Percentiles rank a stretch among this genome's conserved stretches.
phyloP scores from a whole-genome alignment of 2,113 vertebrate genomes.

The Rynchops niger region DNA sequence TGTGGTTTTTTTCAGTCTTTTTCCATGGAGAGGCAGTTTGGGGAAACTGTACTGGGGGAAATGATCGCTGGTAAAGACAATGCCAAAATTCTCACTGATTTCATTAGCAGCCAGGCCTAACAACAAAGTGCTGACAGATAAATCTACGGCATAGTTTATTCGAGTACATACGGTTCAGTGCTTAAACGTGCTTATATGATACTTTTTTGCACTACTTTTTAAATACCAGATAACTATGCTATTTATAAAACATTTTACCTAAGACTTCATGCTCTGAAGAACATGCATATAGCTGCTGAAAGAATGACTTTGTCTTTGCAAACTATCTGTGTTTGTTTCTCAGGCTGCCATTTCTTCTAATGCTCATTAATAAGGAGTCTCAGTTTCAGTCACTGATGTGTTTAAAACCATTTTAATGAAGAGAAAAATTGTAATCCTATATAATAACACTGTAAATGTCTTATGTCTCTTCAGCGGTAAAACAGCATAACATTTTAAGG shows the following conservation, averaged over 20 bases:
- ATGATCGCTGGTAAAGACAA: neutral
- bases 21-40: neutral
- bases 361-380: conserved; percentile 60
- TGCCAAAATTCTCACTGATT: neutral
- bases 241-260: neutral
- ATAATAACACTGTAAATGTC: conserved; percentile 60
- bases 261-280: neutral
- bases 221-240: neutral
- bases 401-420: conserved; percentile 72
- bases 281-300: neutral
- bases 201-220: conserved; percentile 22
- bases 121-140: neutral
- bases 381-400: conserved; percentile 45
- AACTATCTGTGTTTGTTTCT: conserved; percentile 33
- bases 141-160: neutral
- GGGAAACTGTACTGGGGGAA: neutral
- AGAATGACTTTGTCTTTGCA: neutral
- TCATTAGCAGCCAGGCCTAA: neutral
- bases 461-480: conserved; percentile 67
- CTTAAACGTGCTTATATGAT: neutral
- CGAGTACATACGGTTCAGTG: neutral
- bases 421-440: conserved; percentile 64
- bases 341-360: neutral
- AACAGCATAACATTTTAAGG: conserved; percentile 66
- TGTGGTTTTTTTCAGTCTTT: neutral